Evolutionary conservation across 2,113 vertebrate genomes (phyloP).

Genomic region (Rhodinocichla rosea): DNA sequence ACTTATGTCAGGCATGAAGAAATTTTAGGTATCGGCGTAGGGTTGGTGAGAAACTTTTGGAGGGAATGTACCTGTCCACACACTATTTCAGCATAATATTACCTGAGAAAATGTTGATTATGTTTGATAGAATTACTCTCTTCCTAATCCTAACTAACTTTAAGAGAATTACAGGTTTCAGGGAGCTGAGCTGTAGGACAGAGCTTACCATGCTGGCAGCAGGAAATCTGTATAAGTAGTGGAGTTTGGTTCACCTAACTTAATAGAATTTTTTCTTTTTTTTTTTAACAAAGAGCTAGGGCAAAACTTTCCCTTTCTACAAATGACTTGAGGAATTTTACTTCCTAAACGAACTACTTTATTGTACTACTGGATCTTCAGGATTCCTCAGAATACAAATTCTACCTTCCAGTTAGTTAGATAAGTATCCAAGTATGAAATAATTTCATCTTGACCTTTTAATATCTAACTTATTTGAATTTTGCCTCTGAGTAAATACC

Average conservation of each 20-base stretch:
- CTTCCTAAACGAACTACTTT: neutral
- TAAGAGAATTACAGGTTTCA: neutral
- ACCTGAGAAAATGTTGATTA: neutral
- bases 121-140: neutral
- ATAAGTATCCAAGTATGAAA: neutral
- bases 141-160: neutral
- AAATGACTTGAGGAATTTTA: neutral
- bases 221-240: neutral
- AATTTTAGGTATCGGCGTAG: neutral
- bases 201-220: neutral
- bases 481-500: neutral
- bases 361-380: neutral
- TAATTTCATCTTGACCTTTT: neutral
- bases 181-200: neutral
- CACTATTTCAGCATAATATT: neutral
- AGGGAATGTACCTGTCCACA: neutral
- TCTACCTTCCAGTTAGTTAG: neutral
- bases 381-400: neutral
- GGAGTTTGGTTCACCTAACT: neutral
- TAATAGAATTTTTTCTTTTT: neutral
- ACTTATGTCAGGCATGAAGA: neutral
- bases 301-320: neutral
- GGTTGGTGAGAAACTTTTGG: neutral
- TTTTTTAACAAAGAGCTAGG: neutral
- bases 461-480: neutral